Conservation (phyloP, 2,888 invertebrate genomes). For the Seira ritae region DNA sequence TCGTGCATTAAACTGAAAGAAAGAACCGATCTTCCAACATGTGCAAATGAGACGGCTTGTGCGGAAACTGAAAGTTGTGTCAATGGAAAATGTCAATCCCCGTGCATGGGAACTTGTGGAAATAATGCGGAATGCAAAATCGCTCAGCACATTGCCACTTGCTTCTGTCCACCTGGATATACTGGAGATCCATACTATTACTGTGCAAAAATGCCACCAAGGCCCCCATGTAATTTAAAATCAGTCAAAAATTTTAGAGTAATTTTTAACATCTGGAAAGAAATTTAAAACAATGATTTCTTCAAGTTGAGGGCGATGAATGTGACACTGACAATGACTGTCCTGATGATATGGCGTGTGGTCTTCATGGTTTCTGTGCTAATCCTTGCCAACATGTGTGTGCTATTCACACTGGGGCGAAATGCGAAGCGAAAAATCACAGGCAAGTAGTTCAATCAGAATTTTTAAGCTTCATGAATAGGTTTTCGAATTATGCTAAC, state of each 20-base stretch:
- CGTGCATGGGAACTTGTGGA: slow-evolving; percentile 73
- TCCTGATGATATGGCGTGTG: slow-evolving; percentile 73
- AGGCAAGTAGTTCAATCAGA: too few species aligned
- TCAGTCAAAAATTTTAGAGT: slow-evolving; percentile 76
- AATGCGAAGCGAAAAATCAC: slow-evolving; percentile 72
- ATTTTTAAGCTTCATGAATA: too few species aligned
- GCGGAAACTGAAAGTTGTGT: slow-evolving; percentile 66
- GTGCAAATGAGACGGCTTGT: slow-evolving; percentile 66
- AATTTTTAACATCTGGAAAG: slow-evolving; percentile 83
- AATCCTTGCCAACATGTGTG: slow-evolving; percentile 73
- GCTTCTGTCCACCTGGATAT: slow-evolving; percentile 70
- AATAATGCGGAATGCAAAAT: slow-evolving; percentile 72
- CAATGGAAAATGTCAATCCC: slow-evolving; percentile 69
- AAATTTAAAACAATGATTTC: slow-evolving; percentile 78
- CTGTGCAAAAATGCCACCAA: slow-evolving; percentile 71
- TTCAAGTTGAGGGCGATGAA: slow-evolving; percentile 71
- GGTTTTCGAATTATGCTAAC: too few species aligned
- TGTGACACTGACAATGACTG: slow-evolving; percentile 71
- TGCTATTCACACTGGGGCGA: slow-evolving; percentile 73
- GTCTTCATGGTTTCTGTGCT: slow-evolving; percentile 71
- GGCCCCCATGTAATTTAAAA: slow-evolving; percentile 70
- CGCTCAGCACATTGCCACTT: slow-evolving; percentile 67
- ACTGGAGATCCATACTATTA: slow-evolving; percentile 72
- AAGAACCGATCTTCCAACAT: slow-evolving; percentile 68
- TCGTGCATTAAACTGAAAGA: slow-evolving; percentile 70